A percentile compares a stretch with the other conserved stretches of the same genome.
Conservation (phyloP, 1,140 invertebrate genomes). For the Linepithema humile region DNA sequence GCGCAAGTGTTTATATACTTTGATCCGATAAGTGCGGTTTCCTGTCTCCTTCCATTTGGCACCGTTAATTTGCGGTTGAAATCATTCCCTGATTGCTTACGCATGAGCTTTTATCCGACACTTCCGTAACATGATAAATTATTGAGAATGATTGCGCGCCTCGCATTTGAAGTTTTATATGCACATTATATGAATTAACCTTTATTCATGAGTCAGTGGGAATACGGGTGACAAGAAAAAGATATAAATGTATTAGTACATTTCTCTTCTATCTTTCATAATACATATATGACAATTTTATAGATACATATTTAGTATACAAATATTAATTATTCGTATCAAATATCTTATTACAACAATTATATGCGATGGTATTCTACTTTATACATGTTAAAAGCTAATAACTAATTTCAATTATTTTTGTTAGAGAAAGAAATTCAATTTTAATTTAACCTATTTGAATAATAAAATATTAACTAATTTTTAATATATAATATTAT, state of each 20-base stretch:
- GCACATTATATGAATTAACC: background rate
- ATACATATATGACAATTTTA: background rate
- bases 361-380: background rate
- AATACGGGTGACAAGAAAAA: background rate
- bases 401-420: too few species aligned
- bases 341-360: background rate
- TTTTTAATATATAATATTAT: too few species aligned
- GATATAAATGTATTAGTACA: background rate
- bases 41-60: slow-evolving; percentile 6
- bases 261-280: background rate
- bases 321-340: background rate
- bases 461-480: too few species aligned
- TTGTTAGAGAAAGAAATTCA: too few species aligned
- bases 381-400: background rate
- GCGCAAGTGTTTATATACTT: background rate
- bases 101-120: slow-evolving; percentile 35
- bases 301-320: background rate
- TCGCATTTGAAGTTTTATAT: background rate
- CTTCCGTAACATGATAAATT: slow-evolving; percentile 13
- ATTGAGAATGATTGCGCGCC: background rate
- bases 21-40: background rate
- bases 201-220: background rate
- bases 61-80: slow-evolving; percentile 58
- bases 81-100: slow-evolving; percentile 40
- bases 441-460: too few species aligned